phyloP scores from a whole-genome alignment of 2,113 vertebrate genomes.

The Notothenia coriiceps region DNA sequence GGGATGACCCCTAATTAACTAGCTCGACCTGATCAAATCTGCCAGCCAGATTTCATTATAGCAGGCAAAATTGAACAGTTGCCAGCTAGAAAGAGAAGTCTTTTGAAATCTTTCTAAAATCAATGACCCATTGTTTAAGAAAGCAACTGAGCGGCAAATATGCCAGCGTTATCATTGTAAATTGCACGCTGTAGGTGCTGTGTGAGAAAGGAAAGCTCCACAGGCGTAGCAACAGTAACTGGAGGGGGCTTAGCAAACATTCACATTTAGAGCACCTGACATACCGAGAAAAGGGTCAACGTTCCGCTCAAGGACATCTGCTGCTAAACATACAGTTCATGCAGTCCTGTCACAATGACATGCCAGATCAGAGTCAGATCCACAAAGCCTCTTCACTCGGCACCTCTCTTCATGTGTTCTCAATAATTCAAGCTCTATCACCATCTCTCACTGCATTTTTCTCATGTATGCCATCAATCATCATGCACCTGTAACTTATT shows the following conservation, averaged over 20 bases:
- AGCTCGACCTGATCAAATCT: not conserved
- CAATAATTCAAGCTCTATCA: constrained; percentile 36
- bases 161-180: not conserved
- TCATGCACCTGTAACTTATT: not conserved
- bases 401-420: constrained; percentile 55
- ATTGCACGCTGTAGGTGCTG: not conserved
- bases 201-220: not conserved
- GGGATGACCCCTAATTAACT: no score
- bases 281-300: constrained; percentile 9
- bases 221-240: not conserved
- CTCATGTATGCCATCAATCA: constrained; percentile 30
- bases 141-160: not conserved
- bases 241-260: not conserved
- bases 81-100: not conserved
- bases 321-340: constrained; percentile 7
- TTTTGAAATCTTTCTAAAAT: not conserved
- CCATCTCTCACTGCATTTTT: constrained; percentile 47
- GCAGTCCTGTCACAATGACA: not conserved
- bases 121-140: not conserved
- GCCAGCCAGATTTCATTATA: not conserved
- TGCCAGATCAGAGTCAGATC: constrained; percentile 39
- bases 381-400: constrained; percentile 58
- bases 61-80: not conserved
- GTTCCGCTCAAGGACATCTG: constrained; percentile 40
- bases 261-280: not conserved